A percentile compares a stretch with the other conserved stretches of the same genome.
These are phyloP conservation scores for Hylia prasina DNA, from an alignment of 2,113 vertebrate species.

Conservation along the genomic window DNA sequence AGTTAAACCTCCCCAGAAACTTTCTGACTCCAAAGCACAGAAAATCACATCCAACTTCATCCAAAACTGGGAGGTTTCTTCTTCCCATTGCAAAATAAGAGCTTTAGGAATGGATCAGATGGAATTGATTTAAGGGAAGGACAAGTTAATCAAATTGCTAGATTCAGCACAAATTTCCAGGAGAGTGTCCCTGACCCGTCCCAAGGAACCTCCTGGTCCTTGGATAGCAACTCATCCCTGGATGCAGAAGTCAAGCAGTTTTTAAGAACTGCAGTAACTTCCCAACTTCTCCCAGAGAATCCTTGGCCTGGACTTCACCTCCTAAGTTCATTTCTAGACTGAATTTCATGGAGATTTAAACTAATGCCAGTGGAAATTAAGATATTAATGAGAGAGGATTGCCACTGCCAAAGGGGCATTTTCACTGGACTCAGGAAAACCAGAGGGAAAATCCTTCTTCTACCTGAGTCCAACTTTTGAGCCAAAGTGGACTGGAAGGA, in stretches of 20 bases:
- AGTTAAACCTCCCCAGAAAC: not conserved
- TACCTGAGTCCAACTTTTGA: not conserved
- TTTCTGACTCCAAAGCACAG: not conserved
- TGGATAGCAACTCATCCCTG: not conserved
- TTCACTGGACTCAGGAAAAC: not conserved
- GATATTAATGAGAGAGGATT: not conserved
- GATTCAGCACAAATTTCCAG: not conserved
- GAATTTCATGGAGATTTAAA: not conserved
- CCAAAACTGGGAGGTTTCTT: not conserved
- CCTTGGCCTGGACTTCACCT: not conserved
- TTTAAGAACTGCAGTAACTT: not conserved
- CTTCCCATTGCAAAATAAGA: not conserved
- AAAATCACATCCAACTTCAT: not conserved
- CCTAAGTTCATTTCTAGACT: not conserved
- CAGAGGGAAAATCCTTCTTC: not conserved
- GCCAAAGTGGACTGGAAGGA: not conserved
- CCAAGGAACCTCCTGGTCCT: rapidly evolving
- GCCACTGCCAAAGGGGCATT: not conserved
- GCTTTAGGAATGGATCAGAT: not conserved
- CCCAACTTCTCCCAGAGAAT: rapidly evolving
- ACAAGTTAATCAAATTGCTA: not conserved
- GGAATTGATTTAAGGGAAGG: not conserved
- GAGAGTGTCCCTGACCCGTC: not conserved
- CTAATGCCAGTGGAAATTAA: not conserved
- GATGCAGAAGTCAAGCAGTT: not conserved